Base-by-base conservation (phyloP, 2,113 vertebrate species). In the Poecile atricapillus region DNA sequence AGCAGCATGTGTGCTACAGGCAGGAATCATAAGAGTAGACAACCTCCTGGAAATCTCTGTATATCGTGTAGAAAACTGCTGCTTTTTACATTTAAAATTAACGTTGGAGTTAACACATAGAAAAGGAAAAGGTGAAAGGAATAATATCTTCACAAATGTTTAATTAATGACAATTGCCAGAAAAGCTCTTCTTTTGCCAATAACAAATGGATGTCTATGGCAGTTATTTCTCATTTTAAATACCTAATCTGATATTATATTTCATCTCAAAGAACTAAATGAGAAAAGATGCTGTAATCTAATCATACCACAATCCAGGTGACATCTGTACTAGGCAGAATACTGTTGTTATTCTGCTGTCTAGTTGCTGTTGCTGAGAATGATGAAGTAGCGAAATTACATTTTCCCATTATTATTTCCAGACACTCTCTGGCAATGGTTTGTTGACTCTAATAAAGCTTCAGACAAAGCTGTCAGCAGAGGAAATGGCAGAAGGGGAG, bases 391-490 rank as follows among this genome's bases (percentile, higher is more conserved):
- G 97, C 5, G 83, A 98, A 98, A 98, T 98, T 98, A 98, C 97
- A 97, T 98, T 98, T 98, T 97, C 97, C 97, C 97, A 97, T 98
- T 98, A 98, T 98, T 98, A 98, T 98, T 98, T 98, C 97, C 97
- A 98, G 98, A 98, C 97, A 98, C 96, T 97, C 97, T 96, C 97
- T 96, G 97, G 97, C 96, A 98, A 97, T 97, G 97, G 97, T 98
- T 98, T 98, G 98, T 98, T 98, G 97, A 97, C 97, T 98, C 97
- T 98, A 98, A 98, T 98, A 98, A 98, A 98, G 97, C 97, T 98
- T 98, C 97, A 98, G 97, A 98, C 97, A 97, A 98, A 98, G 98
- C 98, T 98, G 98, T 98, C 98, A 98, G 97, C 97, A 97, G 95
- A 97, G 97, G 96, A 98, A 98, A 98, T 94, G 95, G 97, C 97